phyloP scores from a whole-genome alignment of 2,888 invertebrate species.

The Hirtodrosophila trivittata region DNA sequence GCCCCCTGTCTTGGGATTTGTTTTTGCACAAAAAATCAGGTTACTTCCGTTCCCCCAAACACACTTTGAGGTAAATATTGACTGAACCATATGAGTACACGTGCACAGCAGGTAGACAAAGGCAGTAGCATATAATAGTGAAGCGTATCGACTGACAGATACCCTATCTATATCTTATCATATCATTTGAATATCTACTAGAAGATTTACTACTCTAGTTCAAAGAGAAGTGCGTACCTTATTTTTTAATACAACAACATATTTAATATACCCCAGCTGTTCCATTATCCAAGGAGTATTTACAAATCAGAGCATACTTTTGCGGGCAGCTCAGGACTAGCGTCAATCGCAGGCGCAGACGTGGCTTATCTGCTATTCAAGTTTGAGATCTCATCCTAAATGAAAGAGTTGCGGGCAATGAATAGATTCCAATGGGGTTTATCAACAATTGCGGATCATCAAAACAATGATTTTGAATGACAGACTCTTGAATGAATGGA shows the following conservation, averaged over 20 bases:
- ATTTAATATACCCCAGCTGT: too few species aligned
- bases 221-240: too few species aligned
- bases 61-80: constrained; percentile 63
- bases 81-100: constrained; percentile 54
- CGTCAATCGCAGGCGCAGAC: constrained; percentile 31
- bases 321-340: constrained; percentile 4
- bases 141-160: constrained; percentile 1
- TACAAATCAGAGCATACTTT: constrained; percentile 20
- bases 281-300: constrained; percentile 1
- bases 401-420: constrained; percentile 54
- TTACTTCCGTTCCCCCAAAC: constrained; percentile 65
- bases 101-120: constrained; percentile 75
- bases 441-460: constrained; percentile 33
- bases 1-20: constrained; percentile 23
- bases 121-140: constrained; percentile 13
- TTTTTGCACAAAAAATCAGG: constrained; percentile 71
- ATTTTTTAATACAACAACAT: too few species aligned
- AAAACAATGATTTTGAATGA: constrained; percentile 28
- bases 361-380: constrained; percentile 49
- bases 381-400: constrained; percentile 32
- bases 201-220: too few species aligned
- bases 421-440: constrained; percentile 21
- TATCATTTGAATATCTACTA: too few species aligned
- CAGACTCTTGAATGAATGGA: constrained; percentile 18
- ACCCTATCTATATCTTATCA: too few species aligned